Evolutionary conservation across 2,113 vertebrate species (phyloP).

Genomic region (Machaerirhynchus nigripectus): DNA sequence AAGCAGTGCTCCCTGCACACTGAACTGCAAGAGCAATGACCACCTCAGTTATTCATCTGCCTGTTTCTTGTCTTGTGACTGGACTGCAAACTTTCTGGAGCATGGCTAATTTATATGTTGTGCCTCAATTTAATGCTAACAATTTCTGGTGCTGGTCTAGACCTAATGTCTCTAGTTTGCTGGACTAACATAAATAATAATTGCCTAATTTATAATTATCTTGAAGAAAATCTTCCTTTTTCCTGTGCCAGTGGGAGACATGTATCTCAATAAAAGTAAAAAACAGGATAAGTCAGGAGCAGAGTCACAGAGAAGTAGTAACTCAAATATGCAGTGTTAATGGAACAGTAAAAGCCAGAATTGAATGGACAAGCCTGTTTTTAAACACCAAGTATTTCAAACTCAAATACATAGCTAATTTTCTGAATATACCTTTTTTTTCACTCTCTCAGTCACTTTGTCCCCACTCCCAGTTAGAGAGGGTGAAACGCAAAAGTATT

Average conservation of each 20-base stretch:
- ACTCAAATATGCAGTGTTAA: neutral
- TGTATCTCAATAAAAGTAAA: neutral
- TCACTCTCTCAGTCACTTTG: neutral
- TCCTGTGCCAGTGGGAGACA: neutral
- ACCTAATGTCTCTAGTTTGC: neutral
- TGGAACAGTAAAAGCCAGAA: neutral
- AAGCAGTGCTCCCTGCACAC: neutral
- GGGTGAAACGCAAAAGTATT: neutral
- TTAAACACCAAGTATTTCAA: neutral
- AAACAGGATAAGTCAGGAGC: neutral
- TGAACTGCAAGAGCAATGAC: neutral
- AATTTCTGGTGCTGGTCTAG: neutral
- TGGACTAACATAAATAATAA: neutral
- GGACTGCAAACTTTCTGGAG: neutral
- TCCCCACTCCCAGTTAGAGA: neutral
- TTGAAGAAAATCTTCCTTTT: neutral
- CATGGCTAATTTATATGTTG: neutral
- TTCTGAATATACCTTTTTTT: neutral
- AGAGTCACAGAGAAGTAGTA: neutral
- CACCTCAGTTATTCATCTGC: neutral
- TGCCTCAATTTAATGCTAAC: neutral
- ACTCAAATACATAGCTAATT: neutral
- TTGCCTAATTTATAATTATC: neutral
- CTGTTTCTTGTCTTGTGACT: neutral
- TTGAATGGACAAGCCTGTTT: neutral